These are phyloP conservation scores for Pemphredon lugubris DNA, from an alignment of 2,888 invertebrate species.

Conservation along the genomic window DNA sequence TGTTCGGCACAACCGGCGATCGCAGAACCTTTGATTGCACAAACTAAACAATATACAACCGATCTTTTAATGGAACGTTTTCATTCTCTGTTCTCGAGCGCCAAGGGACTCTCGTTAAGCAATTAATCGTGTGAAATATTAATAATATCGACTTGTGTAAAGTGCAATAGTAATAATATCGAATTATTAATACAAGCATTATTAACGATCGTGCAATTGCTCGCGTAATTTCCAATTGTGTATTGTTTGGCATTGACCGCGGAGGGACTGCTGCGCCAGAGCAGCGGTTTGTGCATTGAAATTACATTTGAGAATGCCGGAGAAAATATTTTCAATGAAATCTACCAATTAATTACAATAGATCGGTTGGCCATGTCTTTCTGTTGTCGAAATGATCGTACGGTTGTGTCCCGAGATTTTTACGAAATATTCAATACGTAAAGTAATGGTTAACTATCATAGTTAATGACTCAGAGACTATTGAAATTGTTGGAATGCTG, in stretches of 20 bases:
- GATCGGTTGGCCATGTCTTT: not conserved
- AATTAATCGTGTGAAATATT: not conserved
- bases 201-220: slow-evolving; percentile 25
- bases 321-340: too few relatives aligned
- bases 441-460: slow-evolving; percentile 52
- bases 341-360: too few relatives aligned
- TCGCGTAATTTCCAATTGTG: slow-evolving; percentile 33
- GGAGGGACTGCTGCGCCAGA: too few relatives aligned
- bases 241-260: not conserved
- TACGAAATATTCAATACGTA: slow-evolving; percentile 55
- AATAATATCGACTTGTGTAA: too few relatives aligned
- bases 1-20: slow-evolving; percentile 63
- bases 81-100: not conserved
- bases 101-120: slow-evolving; percentile 20
- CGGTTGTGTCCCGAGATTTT: slow-evolving; percentile 53
- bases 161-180: slow-evolving; percentile 1
- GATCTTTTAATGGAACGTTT: not conserved
- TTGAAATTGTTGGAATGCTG: slow-evolving; percentile 73
- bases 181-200: slow-evolving; percentile 19
- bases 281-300: too few relatives aligned
- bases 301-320: too few relatives aligned
- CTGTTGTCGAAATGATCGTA: slow-evolving; percentile 24
- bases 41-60: not conserved
- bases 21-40: not conserved
- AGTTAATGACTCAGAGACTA: slow-evolving; percentile 71